Evolutionary conservation across 2,797 vertebrate species (phyloP).

Genomic region (Cynodonichthys magdalenae): DNA sequence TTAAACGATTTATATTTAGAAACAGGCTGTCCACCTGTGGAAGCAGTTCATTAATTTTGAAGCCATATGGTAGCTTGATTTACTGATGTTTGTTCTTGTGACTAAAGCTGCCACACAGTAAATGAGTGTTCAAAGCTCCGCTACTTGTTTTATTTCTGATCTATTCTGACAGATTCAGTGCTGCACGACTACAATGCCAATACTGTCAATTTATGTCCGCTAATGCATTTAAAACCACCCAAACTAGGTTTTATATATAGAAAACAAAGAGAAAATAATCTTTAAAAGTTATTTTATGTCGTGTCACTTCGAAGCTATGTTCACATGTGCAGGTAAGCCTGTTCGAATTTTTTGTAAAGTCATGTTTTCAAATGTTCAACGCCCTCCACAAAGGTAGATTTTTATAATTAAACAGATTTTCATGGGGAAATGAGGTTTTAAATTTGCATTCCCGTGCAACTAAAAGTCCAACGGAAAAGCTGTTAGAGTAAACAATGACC

Average conservation of each 20-base stretch:
- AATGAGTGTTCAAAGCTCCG: background rate
- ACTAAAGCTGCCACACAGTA: constrained; percentile 1
- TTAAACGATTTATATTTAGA: constrained; percentile 16
- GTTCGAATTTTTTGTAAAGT: too few species aligned
- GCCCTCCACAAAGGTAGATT: too few species aligned
- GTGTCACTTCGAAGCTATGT: too few species aligned
- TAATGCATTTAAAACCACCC: background rate
- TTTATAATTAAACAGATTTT: constrained; percentile 4
- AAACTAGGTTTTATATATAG: too few species aligned
- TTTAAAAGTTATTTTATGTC: too few species aligned
- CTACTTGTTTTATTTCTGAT: background rate
- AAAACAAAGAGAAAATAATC: too few species aligned
- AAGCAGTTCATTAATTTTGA: constrained; percentile 25
- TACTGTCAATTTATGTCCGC: background rate
- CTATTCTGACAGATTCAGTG: background rate
- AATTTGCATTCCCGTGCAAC: background rate
- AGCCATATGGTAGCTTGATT: background rate
- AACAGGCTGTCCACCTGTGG: constrained; percentile 1
- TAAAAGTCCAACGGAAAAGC: background rate
- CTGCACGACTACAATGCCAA: background rate
- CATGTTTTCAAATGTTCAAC: too few species aligned
- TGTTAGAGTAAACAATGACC: constrained; percentile 5
- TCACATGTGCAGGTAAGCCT: too few species aligned
- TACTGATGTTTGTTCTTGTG: background rate
- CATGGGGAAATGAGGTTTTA: background rate